These are phyloP conservation scores for Agapostemon virescens DNA, from an alignment of 2,888 invertebrate genomes.

Conservation along the genomic window DNA sequence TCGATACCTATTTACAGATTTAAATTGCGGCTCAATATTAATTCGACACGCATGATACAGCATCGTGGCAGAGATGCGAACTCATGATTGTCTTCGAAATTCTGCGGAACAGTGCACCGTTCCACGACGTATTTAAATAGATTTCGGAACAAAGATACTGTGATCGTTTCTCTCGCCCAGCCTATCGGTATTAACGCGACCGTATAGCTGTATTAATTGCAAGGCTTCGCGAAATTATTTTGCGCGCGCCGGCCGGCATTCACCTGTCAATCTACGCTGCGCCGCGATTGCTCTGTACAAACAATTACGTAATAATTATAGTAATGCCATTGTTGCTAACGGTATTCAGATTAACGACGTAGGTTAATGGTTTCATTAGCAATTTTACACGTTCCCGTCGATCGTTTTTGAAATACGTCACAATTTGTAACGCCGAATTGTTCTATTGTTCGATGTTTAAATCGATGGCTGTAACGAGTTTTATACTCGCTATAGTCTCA, in stretches of 20 bases:
- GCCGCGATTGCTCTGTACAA: not conserved
- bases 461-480: not conserved
- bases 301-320: slow-evolving; percentile 35
- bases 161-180: not conserved
- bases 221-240: slow-evolving; percentile 21
- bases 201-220: slow-evolving; percentile 5
- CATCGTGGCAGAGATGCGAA: not conserved
- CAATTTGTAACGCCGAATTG: not conserved
- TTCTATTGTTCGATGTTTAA: not conserved
- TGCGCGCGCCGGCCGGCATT: not conserved
- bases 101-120: not conserved
- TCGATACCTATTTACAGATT: not conserved
- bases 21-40: not conserved
- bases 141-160: not conserved
- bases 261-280: not conserved
- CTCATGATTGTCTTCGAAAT: not conserved
- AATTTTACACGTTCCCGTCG: not conserved
- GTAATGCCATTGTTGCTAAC: slow-evolving; percentile 17
- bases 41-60: not conserved
- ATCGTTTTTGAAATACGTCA: not conserved
- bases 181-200: slow-evolving; percentile 3
- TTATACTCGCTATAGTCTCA: slow-evolving; percentile 41
- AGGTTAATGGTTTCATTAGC: slow-evolving; percentile 20
- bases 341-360: slow-evolving; percentile 18
- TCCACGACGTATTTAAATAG: not conserved